Percentiles rank a stretch among this genome's conserved stretches.
Evolutionary conservation across 2,113 vertebrate species (phyloP).

Genomic region (Elaphurus davidianus): DNA sequence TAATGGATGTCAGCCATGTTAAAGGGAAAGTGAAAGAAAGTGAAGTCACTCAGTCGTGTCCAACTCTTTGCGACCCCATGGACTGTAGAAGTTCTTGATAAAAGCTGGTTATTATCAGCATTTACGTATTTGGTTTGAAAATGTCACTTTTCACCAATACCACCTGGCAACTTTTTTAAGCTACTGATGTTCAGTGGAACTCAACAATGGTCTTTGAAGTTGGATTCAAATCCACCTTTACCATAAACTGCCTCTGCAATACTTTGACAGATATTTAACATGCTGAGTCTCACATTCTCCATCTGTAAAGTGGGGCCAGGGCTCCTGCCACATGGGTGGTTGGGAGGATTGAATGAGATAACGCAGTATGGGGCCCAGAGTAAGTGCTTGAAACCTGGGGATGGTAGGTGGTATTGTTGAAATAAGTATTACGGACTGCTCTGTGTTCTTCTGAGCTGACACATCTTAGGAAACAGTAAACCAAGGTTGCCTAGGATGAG

Average conservation of each 20-base stretch:
- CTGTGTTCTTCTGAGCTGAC: background rate
- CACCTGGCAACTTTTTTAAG: background rate
- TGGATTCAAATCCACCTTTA: background rate
- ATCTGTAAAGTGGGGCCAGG: background rate
- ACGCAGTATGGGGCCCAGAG: background rate
- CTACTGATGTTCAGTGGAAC: background rate
- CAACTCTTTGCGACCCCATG: background rate
- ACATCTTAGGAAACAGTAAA: background rate
- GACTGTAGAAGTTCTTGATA: background rate
- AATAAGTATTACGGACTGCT: background rate
- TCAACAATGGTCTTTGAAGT: background rate
- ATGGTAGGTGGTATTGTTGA: background rate
- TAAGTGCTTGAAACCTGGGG: background rate
- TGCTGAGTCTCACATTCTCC: background rate
- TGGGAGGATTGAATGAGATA: background rate
- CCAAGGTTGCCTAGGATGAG: background rate
- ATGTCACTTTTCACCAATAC: background rate
- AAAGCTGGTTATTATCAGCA: background rate
- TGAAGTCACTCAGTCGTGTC: background rate
- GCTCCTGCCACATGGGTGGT: background rate
- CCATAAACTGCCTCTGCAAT: background rate
- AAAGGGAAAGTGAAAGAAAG: background rate
- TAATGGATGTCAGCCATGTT: background rate
- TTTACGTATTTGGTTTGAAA: background rate
- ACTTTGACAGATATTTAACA: background rate